phyloP scores from a whole-genome alignment of 2,888 invertebrate genomes.

The Alcis repandata region DNA sequence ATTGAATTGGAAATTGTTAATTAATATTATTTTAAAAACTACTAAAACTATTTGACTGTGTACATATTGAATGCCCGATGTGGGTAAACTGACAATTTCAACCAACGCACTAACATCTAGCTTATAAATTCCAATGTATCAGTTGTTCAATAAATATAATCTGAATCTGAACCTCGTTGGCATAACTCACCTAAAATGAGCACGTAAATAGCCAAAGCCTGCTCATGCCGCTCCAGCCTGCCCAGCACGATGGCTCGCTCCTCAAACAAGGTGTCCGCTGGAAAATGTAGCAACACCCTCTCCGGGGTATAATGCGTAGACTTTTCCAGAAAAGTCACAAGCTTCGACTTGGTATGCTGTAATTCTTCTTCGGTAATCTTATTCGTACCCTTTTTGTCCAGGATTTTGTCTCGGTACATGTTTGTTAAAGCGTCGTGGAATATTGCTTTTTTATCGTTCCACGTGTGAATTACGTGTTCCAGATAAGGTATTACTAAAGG shows the following conservation, averaged over 20 bases:
- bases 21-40: too few relatives aligned
- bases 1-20: too few relatives aligned
- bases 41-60: too few relatives aligned
- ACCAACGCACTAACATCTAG: too few relatives aligned
- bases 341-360: slow-evolving; percentile 80
- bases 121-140: too few relatives aligned
- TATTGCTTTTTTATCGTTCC: slow-evolving; percentile 94
- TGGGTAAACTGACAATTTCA: too few relatives aligned
- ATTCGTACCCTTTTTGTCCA: slow-evolving; percentile 63
- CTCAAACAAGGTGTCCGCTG: slow-evolving; percentile 93
- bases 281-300: slow-evolving; percentile 94
- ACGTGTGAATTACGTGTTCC: slow-evolving; percentile 96
- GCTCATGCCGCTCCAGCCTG: slow-evolving; percentile 95
- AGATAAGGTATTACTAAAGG: slow-evolving; percentile 95
- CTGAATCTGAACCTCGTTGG: too few relatives aligned
- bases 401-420: slow-evolving; percentile 93
- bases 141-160: too few relatives aligned
- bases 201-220: slow-evolving; percentile 96
- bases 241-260: slow-evolving; percentile 98
- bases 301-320: slow-evolving; percentile 95
- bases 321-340: slow-evolving; percentile 93
- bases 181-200: slow-evolving; percentile 89
- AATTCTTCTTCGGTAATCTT: slow-evolving; percentile 72
- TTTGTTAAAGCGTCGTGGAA: slow-evolving; percentile 97
- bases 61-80: too few relatives aligned